Evolutionary conservation across 2,888 invertebrate species (phyloP), one percentile per base, ranked within the genome.

Genomic region (Argyresthia goedartella): DNA sequence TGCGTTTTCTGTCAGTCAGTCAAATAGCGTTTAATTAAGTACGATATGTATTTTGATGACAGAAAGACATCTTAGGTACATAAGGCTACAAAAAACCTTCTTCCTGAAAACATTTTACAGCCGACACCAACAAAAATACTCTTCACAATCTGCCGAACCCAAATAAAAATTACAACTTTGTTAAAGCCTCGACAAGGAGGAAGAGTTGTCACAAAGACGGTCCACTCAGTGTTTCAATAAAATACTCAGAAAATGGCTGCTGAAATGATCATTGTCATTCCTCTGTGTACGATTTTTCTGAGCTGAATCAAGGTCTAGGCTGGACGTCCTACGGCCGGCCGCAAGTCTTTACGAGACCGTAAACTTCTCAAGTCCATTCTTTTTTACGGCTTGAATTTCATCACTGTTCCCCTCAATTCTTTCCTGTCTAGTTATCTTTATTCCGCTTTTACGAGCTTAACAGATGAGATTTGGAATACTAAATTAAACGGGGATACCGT

Each of bases 381-480:
- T 39, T 9, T 39, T 39, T 39, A 39, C 8, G 39, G 25, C 8
- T 39, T 4, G 39, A 11, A 11, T 39, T 39, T 39, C 39, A 39
- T 39, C 39, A 39, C 8, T 11, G 10, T 39, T 9, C n/a, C n/a
- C n/a, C 8, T 39, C n/a, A 39, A 39, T 11, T 39, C n/a, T 39
- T 39, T 25, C 25, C 25, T 25, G 15, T 35, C 25, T n/a, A 51
- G 48, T 53, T 51, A 51, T 48, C 51, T 51, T 53, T 49, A 48
- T 49, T 46, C 47, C 39, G 75, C 73, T 75, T 78, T 78, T 75
- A 78, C 69, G 73, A 63, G 60, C 61, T 60, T 58, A 66, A 64
- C 69, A 73, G 73, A 76, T 70, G 72, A 74, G 70, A 67, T 70
- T 74, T 66, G 57, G 60, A 64, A 62, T 71, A 69, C 68, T 71